phyloP scores from a whole-genome alignment of 2,888 invertebrate species.

The Oligia fasciuncula region DNA sequence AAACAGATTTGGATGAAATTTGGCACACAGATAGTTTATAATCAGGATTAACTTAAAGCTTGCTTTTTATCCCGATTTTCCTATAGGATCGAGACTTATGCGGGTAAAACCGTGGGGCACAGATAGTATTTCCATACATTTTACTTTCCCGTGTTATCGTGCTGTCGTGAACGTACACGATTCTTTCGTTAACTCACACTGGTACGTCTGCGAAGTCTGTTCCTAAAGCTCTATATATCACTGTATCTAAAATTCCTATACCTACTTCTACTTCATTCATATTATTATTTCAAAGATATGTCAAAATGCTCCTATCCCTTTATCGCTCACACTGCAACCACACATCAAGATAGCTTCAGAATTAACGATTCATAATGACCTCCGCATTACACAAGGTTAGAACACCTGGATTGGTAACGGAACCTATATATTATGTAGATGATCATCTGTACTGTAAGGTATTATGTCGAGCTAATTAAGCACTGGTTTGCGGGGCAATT shows the following conservation, averaged over 20 bases:
- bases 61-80: no score
- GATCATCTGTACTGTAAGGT: neutral
- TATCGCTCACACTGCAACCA: slow-evolving; percentile 27
- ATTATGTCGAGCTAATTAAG: neutral
- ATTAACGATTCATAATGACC: slow-evolving; percentile 54
- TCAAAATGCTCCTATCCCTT: neutral
- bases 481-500: neutral
- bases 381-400: slow-evolving; percentile 10
- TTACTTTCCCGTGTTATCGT: no score
- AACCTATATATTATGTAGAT: neutral
- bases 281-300: neutral
- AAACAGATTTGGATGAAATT: no score
- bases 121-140: no score
- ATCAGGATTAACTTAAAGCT: no score
- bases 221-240: no score
- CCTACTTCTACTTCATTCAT: neutral
- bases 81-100: no score
- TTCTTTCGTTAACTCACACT: neutral
- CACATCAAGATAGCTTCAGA: slow-evolving; percentile 13
- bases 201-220: neutral
- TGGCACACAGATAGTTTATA: no score
- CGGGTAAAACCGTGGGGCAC: no score
- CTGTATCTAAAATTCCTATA: neutral
- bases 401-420: slow-evolving; percentile 25
- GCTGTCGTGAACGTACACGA: no score